Percentiles rank a stretch among this genome's conserved stretches.
These are phyloP conservation scores for Alloplasta piceator DNA, from an alignment of 2,888 invertebrate species.

Conservation along the genomic window DNA sequence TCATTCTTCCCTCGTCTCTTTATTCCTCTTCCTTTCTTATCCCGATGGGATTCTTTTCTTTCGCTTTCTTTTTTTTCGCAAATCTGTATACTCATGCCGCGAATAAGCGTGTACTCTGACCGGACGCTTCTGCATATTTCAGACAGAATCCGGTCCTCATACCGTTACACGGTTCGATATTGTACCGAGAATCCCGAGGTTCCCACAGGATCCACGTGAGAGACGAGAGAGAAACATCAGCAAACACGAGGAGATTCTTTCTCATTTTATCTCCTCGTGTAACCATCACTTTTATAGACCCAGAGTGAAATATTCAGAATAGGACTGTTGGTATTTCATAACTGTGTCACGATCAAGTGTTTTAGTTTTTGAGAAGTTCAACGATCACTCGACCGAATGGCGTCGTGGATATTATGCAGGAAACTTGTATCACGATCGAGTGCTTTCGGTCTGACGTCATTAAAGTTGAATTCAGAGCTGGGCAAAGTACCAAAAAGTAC, in stretches of 20 bases:
- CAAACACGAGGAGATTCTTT: not conserved
- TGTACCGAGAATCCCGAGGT: slow-evolving; percentile 40
- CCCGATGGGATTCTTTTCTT: not conserved
- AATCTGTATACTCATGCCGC: slow-evolving; percentile 33
- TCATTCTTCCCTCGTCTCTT: slow-evolving; percentile 20
- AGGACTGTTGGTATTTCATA: too few relatives aligned
- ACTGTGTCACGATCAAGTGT: too few relatives aligned
- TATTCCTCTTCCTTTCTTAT: slow-evolving; percentile 17
- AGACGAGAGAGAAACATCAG: not conserved
- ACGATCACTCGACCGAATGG: too few relatives aligned
- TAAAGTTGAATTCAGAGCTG: too few relatives aligned
- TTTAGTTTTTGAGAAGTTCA: too few relatives aligned
- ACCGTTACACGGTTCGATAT: slow-evolving; percentile 56
- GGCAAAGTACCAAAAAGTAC: too few relatives aligned
- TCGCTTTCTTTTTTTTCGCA: not conserved
- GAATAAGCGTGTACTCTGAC: slow-evolving; percentile 57
- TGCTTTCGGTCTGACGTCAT: too few relatives aligned
- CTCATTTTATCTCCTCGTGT: not conserved
- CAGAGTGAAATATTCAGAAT: not conserved
- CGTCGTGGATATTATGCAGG: too few relatives aligned
- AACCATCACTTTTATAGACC: not conserved
- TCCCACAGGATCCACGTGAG: slow-evolving; percentile 52
- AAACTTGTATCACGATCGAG: too few relatives aligned
- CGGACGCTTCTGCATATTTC: slow-evolving; percentile 66
- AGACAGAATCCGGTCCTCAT: slow-evolving; percentile 65